These are phyloP conservation scores for Lipotes vexillifer DNA, from an alignment of 2,113 vertebrate species.

Conservation along the genomic window DNA sequence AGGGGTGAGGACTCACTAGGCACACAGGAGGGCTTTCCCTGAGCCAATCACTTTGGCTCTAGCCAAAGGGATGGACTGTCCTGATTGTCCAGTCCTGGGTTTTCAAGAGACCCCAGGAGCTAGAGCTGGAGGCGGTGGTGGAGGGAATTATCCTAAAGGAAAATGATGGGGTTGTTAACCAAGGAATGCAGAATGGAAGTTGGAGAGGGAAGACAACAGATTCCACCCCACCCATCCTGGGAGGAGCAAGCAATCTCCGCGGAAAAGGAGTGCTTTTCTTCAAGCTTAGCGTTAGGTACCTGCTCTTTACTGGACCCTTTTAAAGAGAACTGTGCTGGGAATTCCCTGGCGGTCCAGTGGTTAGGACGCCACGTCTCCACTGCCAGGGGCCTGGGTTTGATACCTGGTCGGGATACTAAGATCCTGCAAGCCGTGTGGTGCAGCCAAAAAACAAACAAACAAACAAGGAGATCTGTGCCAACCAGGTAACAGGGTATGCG, in stretches of 20 bases:
- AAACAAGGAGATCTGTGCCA: neutral
- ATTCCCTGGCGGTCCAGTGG: neutral
- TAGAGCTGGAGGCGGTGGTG: neutral
- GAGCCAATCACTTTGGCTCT: neutral
- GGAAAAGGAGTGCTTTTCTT: neutral
- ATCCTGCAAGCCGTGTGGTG: neutral
- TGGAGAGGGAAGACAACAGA: neutral
- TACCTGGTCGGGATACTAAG: neutral
- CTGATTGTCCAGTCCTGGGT: neutral
- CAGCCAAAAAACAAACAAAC: too few relatives aligned
- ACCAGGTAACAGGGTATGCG: neutral
- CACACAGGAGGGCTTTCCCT: neutral
- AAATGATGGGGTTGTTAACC: neutral
- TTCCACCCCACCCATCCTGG: neutral
- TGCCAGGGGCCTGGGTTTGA: too few relatives aligned
- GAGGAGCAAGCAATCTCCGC: neutral
- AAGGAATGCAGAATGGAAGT: neutral
- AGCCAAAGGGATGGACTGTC: neutral
- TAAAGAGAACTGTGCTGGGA: neutral
- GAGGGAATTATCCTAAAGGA: neutral
- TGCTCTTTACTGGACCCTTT: neutral
- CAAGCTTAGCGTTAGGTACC: neutral
- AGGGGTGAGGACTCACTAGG: neutral
- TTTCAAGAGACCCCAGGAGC: neutral
- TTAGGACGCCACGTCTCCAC: neutral